Conservation (phyloP, 2,797 vertebrate species). For the Labroides dimidiatus region DNA sequence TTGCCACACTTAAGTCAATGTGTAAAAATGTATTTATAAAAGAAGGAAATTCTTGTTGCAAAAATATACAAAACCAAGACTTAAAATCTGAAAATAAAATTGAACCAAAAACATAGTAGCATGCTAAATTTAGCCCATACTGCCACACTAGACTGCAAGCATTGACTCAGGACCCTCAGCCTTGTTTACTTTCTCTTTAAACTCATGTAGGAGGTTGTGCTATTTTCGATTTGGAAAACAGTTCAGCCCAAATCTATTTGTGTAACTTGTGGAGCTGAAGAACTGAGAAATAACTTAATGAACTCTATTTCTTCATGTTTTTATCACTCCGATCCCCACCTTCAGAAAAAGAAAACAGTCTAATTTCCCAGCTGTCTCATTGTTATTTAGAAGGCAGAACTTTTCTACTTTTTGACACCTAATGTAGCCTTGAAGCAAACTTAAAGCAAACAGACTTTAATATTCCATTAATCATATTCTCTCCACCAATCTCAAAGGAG, state of each 20-base stretch:
- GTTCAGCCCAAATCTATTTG: neutral
- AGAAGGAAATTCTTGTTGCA: no score
- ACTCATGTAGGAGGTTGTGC: neutral
- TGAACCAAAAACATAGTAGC: no score
- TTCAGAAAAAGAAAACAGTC: neutral
- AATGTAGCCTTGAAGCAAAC: neutral
- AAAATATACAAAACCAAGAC: no score
- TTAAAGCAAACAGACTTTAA: slow-evolving; percentile 29
- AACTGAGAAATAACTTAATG: no score
- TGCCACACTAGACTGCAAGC: no score
- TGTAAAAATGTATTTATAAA: no score
- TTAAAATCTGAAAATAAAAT: no score
- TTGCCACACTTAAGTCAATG: no score
- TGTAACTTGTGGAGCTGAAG: neutral
- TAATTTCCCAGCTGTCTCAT: neutral
- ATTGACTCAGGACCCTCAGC: neutral
- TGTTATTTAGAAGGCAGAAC: neutral
- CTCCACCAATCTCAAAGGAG: slow-evolving; percentile 14
- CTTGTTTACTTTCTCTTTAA: neutral
- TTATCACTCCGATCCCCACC: neutral
- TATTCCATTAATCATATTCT: slow-evolving; percentile 25
- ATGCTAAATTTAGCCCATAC: no score
- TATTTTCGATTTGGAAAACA: slow-evolving; percentile 8
- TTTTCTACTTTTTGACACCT: neutral
- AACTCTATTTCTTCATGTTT: neutral